phyloP scores from a whole-genome alignment of 2,113 vertebrate species.

The Nibea albiflora region DNA sequence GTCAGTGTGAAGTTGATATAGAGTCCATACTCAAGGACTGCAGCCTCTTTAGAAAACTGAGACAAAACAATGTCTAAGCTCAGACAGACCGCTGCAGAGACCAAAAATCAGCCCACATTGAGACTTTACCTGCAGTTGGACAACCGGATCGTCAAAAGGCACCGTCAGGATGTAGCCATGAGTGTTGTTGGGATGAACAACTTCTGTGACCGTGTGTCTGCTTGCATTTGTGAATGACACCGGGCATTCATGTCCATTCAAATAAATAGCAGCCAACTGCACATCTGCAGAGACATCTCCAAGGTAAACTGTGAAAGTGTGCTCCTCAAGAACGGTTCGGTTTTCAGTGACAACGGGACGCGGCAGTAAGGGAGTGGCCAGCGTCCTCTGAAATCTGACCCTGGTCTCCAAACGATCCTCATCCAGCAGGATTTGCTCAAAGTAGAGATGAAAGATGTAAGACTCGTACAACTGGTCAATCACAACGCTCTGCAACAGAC shows the following conservation, averaged over 20 bases:
- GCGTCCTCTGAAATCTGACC: conserved; percentile 26
- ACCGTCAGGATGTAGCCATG: conserved; percentile 69
- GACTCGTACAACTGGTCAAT: conserved; percentile 44
- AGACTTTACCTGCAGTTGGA: conserved; percentile 47
- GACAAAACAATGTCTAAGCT: not conserved
- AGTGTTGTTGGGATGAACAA: conserved; percentile 46
- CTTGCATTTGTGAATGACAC: conserved; percentile 3
- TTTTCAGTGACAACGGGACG: conserved; percentile 26
- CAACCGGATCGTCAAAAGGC: conserved; percentile 54
- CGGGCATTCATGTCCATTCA: conserved; percentile 53
- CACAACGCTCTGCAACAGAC: conserved; percentile 66
- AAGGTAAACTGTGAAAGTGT: conserved; percentile 55
- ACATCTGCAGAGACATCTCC: conserved; percentile 72
- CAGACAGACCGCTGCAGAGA: not conserved
- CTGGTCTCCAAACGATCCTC: conserved; percentile 31
- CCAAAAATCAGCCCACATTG: not conserved
- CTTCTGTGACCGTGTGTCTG: not conserved
- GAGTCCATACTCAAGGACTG: conserved; percentile 52
- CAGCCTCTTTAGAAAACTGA: conserved; percentile 57
- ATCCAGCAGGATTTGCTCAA: conserved; percentile 63
- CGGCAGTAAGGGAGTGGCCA: conserved; percentile 56
- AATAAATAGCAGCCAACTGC: conserved; percentile 31
- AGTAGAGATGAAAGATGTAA: conserved; percentile 59
- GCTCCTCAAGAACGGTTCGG: conserved; percentile 44
- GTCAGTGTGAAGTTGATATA: conserved; percentile 72